Evolutionary conservation across 2,888 invertebrate species (phyloP).

Genomic region (Cephus pygmeus): DNA sequence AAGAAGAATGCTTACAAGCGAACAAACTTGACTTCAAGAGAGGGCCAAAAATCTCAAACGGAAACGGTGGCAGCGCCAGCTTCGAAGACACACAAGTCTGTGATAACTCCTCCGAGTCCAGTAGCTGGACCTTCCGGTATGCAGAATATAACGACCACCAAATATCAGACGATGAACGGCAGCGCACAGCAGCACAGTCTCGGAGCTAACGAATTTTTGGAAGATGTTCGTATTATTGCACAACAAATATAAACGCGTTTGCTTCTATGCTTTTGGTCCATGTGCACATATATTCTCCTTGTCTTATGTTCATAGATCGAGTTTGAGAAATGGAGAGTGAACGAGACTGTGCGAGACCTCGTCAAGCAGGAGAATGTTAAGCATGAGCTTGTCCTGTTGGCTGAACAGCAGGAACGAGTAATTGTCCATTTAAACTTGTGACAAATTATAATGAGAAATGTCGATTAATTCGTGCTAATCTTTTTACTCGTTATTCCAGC

Average conservation of each 20-base stretch:
- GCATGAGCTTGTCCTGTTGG: slow-evolving; percentile 56
- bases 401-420: slow-evolving; percentile 59
- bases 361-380: slow-evolving; percentile 58
- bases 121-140: neutral
- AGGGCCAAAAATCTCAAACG: neutral
- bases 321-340: slow-evolving; percentile 60
- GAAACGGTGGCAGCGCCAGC: neutral
- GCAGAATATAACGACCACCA: slow-evolving; percentile 11
- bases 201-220: slow-evolving; percentile 56
- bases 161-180: slow-evolving; percentile 46
- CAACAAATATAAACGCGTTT: neutral
- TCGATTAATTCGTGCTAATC: neutral
- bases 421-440: neutral
- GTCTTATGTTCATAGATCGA: slow-evolving; percentile 44
- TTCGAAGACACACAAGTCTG: neutral
- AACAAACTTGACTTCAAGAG: neutral
- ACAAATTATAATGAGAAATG: slow-evolving; percentile 4
- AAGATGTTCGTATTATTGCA: slow-evolving; percentile 42
- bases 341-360: slow-evolving; percentile 53
- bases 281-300: neutral
- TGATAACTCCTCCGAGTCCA: neutral
- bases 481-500: slow-evolving; percentile 36
- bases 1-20: neutral
- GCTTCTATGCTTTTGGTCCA: neutral
- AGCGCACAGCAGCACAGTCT: slow-evolving; percentile 58